phyloP scores from a whole-genome alignment of 2,113 vertebrate genomes.

The Mellivora capensis region DNA sequence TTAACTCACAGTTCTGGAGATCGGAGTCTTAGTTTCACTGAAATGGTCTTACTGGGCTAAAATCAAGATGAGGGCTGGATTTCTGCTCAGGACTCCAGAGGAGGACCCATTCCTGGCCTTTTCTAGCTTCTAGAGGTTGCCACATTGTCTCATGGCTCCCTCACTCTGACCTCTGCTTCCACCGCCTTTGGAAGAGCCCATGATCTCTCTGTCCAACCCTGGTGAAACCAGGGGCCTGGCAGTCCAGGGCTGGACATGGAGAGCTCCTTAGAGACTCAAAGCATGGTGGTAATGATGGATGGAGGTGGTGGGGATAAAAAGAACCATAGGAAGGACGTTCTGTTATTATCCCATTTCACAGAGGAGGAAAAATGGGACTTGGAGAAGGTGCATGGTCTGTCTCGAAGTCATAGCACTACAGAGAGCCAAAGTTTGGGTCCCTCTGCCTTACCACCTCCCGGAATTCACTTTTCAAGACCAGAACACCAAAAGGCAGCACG shows the following conservation, averaged over 20 bases:
- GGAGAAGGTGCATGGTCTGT: neutral
- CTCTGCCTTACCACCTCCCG: neutral
- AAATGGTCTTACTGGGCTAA: neutral
- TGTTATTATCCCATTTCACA: neutral
- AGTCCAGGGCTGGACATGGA: neutral
- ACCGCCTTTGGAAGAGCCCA: neutral
- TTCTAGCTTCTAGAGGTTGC: neutral
- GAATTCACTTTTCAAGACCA: constrained; percentile 29
- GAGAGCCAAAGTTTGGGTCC: neutral
- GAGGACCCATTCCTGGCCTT: neutral
- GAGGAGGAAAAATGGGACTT: neutral
- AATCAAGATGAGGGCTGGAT: neutral
- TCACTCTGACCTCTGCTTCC: neutral
- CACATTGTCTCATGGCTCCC: accelerated
- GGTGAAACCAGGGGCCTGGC: neutral
- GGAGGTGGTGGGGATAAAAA: neutral
- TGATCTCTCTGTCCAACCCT: neutral
- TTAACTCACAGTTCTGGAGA: neutral
- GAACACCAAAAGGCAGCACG: neutral
- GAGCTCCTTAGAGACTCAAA: neutral
- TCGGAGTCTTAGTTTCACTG: neutral
- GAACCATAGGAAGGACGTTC: neutral
- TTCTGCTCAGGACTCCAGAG: neutral
- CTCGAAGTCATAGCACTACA: neutral
- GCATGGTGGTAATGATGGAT: neutral